Base-by-base conservation (phyloP, 1,140 invertebrate species). In the Pantala flavescens region DNA sequence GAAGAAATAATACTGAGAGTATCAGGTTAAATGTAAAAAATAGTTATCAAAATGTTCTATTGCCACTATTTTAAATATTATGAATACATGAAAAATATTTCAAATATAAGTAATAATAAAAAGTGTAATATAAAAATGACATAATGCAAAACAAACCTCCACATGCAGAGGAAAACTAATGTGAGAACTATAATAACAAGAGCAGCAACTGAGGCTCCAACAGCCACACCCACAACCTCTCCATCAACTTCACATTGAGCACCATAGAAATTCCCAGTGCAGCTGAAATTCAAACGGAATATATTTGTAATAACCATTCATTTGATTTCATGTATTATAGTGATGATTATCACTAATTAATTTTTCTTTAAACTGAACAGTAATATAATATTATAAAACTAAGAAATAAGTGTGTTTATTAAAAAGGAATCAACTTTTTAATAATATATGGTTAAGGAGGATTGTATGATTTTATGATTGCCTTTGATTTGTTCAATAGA, bases 201-300 rank as follows among this genome's bases (percentile, higher is more conserved):
- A 23, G 94, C 94, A 10, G 91, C 91, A 7, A 96, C 88, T 1
- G 93, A 94, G 0, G 93, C 94, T 19, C 94, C 94, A 75, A 96
- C 90, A 0, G 94, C 93, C 23, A 96, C 94, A 0, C 91, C 93
- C 36, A 97, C 49, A 71, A 96, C 93, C 84, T 96, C 94, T 11
- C 93, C 94, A 80, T 97, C 95, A 63, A 96, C 88, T 81, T 96
- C 94, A 81, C 95, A 96, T 79, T 91, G 88, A 0, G 88, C 86
- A 0, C 94, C 94, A 81, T 96, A 96, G 81, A 93, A 95, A 78
- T 91, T 94, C 0, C 92, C 91, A 42, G 87, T 85, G 80, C 94
- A 96, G 76, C 91, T 93, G 81, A 0, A 80, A 80, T n/a, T 73
- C 70, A 78, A 72, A 73, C 74, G 71, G 43, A 72, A 3, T 42